phyloP scores from a whole-genome alignment of 2,797 vertebrate species.

The Prionace glauca region DNA sequence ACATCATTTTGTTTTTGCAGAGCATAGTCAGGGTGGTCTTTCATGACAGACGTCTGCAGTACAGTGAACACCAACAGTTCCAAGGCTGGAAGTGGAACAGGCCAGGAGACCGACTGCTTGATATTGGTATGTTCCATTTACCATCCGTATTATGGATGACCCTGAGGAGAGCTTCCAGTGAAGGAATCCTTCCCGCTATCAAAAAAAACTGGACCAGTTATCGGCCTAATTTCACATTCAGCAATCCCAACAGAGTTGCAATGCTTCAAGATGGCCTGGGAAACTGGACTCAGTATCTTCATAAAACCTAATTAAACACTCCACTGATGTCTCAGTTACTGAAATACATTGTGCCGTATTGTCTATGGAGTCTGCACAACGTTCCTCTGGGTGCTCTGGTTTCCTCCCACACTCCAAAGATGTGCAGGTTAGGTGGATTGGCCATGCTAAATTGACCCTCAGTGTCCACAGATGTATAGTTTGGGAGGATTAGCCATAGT shows the following conservation, averaged over 20 bases:
- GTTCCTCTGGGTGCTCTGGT: too few species aligned
- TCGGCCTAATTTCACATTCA: background rate
- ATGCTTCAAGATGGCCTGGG: background rate
- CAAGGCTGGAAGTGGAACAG: constrained; percentile 75
- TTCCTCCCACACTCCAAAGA: too few species aligned
- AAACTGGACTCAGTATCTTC: background rate
- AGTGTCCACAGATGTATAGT: too few species aligned
- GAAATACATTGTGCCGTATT: background rate
- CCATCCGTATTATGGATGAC: background rate
- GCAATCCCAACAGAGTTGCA: background rate
- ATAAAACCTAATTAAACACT: background rate
- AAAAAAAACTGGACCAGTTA: background rate
- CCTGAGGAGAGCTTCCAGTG: background rate
- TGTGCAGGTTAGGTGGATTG: too few species aligned
- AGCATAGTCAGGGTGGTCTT: constrained; percentile 69
- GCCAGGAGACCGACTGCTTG: constrained; percentile 72
- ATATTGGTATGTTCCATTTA: constrained; percentile 60
- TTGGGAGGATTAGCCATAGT: too few species aligned
- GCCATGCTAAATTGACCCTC: too few species aligned
- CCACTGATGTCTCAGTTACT: background rate
- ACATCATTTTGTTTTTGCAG: constrained; percentile 45
- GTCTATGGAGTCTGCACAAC: too few species aligned
- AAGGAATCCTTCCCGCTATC: background rate
- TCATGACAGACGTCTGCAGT: constrained; percentile 69
- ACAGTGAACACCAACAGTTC: constrained; percentile 77